These are phyloP conservation scores for Penaeus monodon DNA, from an alignment of 2,888 invertebrate genomes.

Conservation along the genomic window DNA sequence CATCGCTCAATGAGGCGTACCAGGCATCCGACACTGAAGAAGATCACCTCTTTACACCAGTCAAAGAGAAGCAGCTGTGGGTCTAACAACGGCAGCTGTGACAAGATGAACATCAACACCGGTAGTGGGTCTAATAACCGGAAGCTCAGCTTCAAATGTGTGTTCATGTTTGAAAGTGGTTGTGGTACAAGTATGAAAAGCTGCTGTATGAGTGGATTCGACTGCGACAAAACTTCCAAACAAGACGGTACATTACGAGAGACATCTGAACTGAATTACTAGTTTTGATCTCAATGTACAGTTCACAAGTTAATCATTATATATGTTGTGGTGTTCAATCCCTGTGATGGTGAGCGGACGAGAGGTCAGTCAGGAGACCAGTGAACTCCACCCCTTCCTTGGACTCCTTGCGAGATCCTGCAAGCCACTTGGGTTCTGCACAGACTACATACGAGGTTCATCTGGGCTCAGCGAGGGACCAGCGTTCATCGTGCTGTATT, in stretches of 20 bases:
- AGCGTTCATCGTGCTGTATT: too few relatives aligned
- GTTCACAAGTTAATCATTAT: constrained; percentile 14
- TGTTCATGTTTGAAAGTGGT: constrained; percentile 10
- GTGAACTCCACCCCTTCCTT: not conserved
- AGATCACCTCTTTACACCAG: constrained; percentile 19
- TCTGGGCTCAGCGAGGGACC: too few relatives aligned
- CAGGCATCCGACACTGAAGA: constrained; percentile 23
- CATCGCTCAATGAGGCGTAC: constrained; percentile 39
- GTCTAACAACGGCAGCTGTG: constrained; percentile 31
- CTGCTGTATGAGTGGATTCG: not conserved
- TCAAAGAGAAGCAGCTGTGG: constrained; percentile 38
- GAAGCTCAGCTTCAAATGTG: constrained; percentile 15
- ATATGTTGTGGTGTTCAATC: constrained; percentile 1
- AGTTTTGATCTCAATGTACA: constrained; percentile 15
- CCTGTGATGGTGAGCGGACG: constrained; percentile 14
- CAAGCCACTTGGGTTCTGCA: too few relatives aligned
- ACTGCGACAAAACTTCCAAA: not conserved
- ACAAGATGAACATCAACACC: constrained; percentile 31
- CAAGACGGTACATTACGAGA: not conserved
- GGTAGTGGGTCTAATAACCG: constrained; percentile 32
- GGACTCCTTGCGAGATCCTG: too few relatives aligned
- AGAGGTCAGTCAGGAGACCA: not conserved
- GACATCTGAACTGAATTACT: constrained; percentile 7
- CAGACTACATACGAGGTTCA: too few relatives aligned
- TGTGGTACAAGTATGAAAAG: not conserved